phyloP scores from a whole-genome alignment of 1,140 invertebrate genomes.

The Leptestheria dahalacensis region DNA sequence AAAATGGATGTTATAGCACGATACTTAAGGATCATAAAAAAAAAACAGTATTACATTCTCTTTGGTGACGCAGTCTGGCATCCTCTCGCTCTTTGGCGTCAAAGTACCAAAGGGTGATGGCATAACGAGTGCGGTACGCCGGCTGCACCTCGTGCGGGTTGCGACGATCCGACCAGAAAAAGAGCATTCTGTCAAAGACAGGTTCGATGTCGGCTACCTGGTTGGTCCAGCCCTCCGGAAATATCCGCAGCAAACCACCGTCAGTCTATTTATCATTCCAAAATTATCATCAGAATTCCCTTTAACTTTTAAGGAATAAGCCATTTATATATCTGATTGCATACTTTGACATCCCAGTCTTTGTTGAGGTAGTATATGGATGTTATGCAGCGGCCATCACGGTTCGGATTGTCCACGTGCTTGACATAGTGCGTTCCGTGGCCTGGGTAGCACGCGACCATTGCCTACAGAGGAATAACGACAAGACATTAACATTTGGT shows the following conservation, averaged over 20 bases:
- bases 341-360: slow-evolving; percentile 66
- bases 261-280: no score
- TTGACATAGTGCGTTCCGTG: slow-evolving; percentile 83
- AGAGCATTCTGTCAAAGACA: slow-evolving; percentile 78
- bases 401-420: slow-evolving; percentile 94
- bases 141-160: slow-evolving; percentile 96
- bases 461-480: slow-evolving; percentile 49
- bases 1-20: no score
- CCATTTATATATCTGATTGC: slow-evolving; percentile 6
- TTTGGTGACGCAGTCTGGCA: slow-evolving; percentile 45
- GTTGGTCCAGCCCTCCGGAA: slow-evolving; percentile 63
- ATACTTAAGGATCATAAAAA: no score
- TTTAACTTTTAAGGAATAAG: slow-evolving; percentile 6
- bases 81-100: slow-evolving; percentile 67
- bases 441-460: slow-evolving; percentile 93
- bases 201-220: slow-evolving; percentile 84
- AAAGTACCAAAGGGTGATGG: slow-evolving; percentile 92
- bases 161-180: slow-evolving; percentile 92
- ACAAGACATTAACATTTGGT: background rate
- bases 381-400: slow-evolving; percentile 84
- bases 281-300: no score
- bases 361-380: slow-evolving; percentile 92
- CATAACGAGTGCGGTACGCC: slow-evolving; percentile 66
- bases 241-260: slow-evolving; percentile 65
- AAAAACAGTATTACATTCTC: slow-evolving; percentile 8